Evolutionary conservation across 2,888 invertebrate genomes (phyloP), one percentile per base, ranked within the genome.

Genomic region (Leucoptera coffeella): DNA sequence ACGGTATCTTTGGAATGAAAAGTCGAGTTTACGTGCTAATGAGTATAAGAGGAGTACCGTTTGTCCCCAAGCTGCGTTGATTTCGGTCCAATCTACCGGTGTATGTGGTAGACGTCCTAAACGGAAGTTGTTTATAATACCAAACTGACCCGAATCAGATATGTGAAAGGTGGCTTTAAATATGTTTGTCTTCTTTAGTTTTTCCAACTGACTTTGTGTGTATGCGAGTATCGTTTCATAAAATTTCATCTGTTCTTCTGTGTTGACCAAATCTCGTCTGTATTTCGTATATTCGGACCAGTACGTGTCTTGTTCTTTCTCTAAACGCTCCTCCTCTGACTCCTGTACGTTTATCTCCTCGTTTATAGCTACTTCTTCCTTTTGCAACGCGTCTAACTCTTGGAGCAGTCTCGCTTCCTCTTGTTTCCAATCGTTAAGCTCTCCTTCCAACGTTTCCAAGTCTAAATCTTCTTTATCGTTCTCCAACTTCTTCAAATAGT

Each of bases 41-140:
- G 94, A 89, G 25, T 90, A 84, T 1, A 99, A 72, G 2, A 99
- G 69, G 4, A 99, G 64, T 0, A 92, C 93, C 0, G 94, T 92
- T 64, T 99, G 99, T 4, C 99, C 99, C 94, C 96, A 96, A 0
- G 96, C 99, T 0, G 97, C 96, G 51, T 99, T 99, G 29, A 99
- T 97, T 72, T 99, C 99, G 2, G 88, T 85, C 97, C 97, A 99
- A 43, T 95, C 95, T 0, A 99, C 93, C 0, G 92, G 91, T 1
- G 85, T 89, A 21, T 89, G 87, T 1, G 96, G 95, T 33, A 99
- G 64, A 23, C 97, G 75, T 2, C 97, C 99, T 14, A 99, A 71
- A 32, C 96, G 77, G 46, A 97, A 95, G 45, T 93, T 94, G 53
- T 99, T 99, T 35, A 99, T 99, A 8, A 96, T 97, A 10, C 95